Base-by-base conservation (phyloP, 2,888 invertebrate species). In the Heliconius sara region DNA sequence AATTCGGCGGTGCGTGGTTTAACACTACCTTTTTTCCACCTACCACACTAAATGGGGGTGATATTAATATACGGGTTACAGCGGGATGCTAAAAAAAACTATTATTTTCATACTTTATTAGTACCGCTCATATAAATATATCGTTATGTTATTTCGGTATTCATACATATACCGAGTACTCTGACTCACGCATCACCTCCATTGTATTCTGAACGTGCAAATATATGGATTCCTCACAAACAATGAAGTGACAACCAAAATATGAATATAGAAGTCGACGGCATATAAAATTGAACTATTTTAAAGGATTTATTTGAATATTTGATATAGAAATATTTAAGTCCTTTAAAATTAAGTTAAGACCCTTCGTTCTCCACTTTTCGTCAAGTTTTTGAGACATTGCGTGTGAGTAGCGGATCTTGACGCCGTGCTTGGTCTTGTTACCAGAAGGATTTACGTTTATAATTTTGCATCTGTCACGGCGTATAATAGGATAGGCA, bases 201-300 rank as follows among this genome's bases (percentile, higher is more conserved):
- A 52, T 82, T 80, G 80, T 80, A 76, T 74, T 80, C 63, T 76
- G 25, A 74, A 79, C 66, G 70, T 57, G 70, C 63, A 63, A 76
- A 76, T 77, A 19, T 79, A 75, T 77, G 75, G 65, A 68, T 79
- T 77, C 76, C 75, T 74, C 22, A 67, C 19, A 73, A 66, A 74
- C 79, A 27, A 52, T 67, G 25, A 67, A 78, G 68, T 71, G 70
- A 22, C 34, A 66, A 78, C 47, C 60, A 68, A 73, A 67, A 72
- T 65, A 67, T 39, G 13, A 72, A 27, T 57, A 39, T 25, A 43
- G 10, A 71, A n/a, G 52, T 57, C 57, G 9, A 57, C 9, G 10
- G 57, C 0, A 22, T 57, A 9, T 57, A 7, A 57, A 57, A 57
- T 57, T 57, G 3, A 57, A 57, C 0, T n/a, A 57, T n/a, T 57